These are phyloP conservation scores for Adoxophyes honmai DNA, from an alignment of 1,140 invertebrate genomes.

Conservation along the genomic window DNA sequence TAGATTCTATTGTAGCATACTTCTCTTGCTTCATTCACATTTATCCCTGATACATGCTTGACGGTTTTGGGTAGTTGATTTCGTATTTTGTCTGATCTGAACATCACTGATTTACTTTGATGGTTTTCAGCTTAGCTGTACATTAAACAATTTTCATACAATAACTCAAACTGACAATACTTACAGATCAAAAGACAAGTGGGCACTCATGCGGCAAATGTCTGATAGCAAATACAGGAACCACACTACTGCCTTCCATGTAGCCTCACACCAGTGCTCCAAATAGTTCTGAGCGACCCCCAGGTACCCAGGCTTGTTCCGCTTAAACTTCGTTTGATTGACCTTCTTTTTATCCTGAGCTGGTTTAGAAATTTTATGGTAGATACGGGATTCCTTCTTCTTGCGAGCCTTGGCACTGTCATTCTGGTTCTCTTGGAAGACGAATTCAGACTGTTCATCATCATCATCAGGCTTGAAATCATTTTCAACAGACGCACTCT, in stretches of 20 bases:
- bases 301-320: slow-evolving; percentile 62
- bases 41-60: no score
- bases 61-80: no score
- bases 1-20: no score
- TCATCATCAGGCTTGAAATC: slow-evolving; percentile 43
- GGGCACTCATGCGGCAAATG: slow-evolving; percentile 85
- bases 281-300: slow-evolving; percentile 78
- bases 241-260: slow-evolving; percentile 84
- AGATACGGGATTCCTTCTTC: slow-evolving; percentile 69
- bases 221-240: slow-evolving; percentile 87
- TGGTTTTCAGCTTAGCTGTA: no score
- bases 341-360: slow-evolving; percentile 70
- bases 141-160: no score
- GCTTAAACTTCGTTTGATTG: slow-evolving; percentile 60
- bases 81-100: no score
- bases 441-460: slow-evolving; percentile 45
- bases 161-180: no score
- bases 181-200: slow-evolving; percentile 87
- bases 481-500: slow-evolving; percentile 35
- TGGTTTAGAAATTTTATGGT: slow-evolving; percentile 71
- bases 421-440: slow-evolving; percentile 55
- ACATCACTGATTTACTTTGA: no score
- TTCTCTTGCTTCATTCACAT: no score
- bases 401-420: slow-evolving; percentile 55
- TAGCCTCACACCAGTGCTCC: slow-evolving; percentile 83